A percentile compares a stretch with the other conserved stretches of the same genome.
phyloP scores from a whole-genome alignment of 2,797 vertebrate genomes.

The Leptodactylus fallax region DNA sequence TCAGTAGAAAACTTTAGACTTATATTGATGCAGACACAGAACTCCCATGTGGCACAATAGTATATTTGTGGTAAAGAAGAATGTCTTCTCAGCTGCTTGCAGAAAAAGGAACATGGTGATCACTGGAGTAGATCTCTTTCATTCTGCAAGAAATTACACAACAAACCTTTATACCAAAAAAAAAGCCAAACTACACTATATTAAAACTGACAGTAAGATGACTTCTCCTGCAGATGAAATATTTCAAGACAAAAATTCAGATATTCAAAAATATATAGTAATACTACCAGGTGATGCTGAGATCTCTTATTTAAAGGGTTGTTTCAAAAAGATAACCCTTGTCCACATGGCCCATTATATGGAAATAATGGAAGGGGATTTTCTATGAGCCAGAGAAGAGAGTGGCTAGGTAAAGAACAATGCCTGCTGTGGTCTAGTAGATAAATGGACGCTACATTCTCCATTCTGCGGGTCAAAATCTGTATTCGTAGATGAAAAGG shows the following conservation, averaged over 20 bases:
- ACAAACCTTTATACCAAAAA: not conserved
- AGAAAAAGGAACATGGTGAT: not conserved
- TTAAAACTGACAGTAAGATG: not conserved
- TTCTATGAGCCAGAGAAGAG: too few relatives aligned
- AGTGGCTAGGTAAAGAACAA: too few relatives aligned
- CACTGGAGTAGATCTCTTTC: not conserved
- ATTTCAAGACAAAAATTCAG: not conserved
- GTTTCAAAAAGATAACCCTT: too few relatives aligned
- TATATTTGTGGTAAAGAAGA: slow-evolving; percentile 45
- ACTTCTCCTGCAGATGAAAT: not conserved
- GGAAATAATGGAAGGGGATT: too few relatives aligned
- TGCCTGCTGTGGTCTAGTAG: too few relatives aligned
- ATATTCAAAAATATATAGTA: not conserved
- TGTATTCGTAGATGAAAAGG: too few relatives aligned
- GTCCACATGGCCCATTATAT: too few relatives aligned
- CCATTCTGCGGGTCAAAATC: too few relatives aligned
- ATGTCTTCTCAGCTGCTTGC: slow-evolving; percentile 17
- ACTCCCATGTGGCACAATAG: slow-evolving; percentile 11
- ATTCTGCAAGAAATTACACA: not conserved
- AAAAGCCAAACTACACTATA: not conserved
- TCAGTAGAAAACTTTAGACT: slow-evolving; percentile 25
- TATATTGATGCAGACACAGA: slow-evolving; percentile 35
- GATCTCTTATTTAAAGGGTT: not conserved
- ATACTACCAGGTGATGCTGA: not conserved
- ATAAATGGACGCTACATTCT: too few relatives aligned